Base-by-base conservation (phyloP, 2,888 invertebrate genomes). In the Phasia obesa region DNA sequence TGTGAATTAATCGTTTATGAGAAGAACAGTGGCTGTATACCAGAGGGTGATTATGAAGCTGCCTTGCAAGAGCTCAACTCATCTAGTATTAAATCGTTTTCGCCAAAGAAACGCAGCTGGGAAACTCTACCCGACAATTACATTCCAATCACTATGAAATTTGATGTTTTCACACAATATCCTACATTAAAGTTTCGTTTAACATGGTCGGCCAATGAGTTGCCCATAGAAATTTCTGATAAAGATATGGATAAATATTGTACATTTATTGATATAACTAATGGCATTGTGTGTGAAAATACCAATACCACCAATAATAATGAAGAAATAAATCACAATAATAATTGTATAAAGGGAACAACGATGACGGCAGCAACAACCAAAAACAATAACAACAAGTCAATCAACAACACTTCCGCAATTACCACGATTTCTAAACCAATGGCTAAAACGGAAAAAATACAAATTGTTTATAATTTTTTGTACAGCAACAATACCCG, bases 391-490 rank as follows among this genome's bases (percentile, higher is more conserved):
- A 49, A 31, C 35, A 71, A 60, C 35, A 71, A 60, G 17, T n/a
- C 57, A 11, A 88, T 84, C 62, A 83, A 84, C 27, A 80, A n/a
- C 25, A 87, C 81, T 59, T 4, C 31, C 49, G 13, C 67, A 31
- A 84, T 84, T 23, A 79, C 13, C 38, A 49, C 57, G 0, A 47
- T 53, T 35, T 76, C 60, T 11, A 83, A 83, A 49, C 83, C 83
- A n/a, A 11, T 79, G 49, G 70, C 49, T n/a, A 81, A 82, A 55
- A 88, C 90, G 35, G 92, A 93, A 86, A 94, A 94, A 25, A 93
- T 95, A 85, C 96, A 97, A 92, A 96, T 98, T 85, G 96, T 97
- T 85, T 99, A 98, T 92, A 98, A 98, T 92, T 99, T 99, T 92
- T 94, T 98, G 86, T 98, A 98, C 90, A 98, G 97, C 91, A 98